phyloP scores from a whole-genome alignment of 1,140 invertebrate genomes.

The Eupeodes corollae region DNA sequence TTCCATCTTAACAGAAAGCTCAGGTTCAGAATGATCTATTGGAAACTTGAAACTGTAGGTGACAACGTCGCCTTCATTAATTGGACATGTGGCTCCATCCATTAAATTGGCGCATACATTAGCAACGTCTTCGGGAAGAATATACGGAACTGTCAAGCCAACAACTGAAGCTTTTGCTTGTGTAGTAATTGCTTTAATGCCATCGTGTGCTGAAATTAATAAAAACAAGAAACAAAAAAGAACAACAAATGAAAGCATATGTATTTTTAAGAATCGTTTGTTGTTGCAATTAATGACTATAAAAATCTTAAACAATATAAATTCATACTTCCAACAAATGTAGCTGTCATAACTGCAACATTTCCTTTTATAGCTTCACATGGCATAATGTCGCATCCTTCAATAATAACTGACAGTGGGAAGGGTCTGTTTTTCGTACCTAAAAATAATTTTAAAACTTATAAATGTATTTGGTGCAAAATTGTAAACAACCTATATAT shows the following conservation, averaged over 20 bases:
- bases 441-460: conserved; percentile 3
- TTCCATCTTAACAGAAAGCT: conserved; percentile 24
- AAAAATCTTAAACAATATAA: no score
- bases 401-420: conserved; percentile 19
- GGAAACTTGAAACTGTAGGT: conserved; percentile 26
- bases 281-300: no score
- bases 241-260: not conserved
- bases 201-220: conserved; percentile 21
- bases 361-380: conserved; percentile 28
- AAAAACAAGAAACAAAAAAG: not conserved
- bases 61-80: conserved; percentile 27
- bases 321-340: conserved; percentile 25
- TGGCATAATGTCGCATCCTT: conserved; percentile 19
- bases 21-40: conserved; percentile 21
- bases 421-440: conserved; percentile 21
- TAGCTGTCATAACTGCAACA: conserved; percentile 20
- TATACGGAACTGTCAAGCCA: conserved; percentile 22
- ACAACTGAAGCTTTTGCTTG: conserved; percentile 19
- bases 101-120: conserved; percentile 26
- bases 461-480: no score
- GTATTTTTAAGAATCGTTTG: no score
- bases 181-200: conserved; percentile 14
- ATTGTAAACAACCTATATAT: no score
- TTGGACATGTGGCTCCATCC: conserved; percentile 25
- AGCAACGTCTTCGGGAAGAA: conserved; percentile 21